A percentile compares a stretch with the other conserved stretches of the same genome.
phyloP scores from a whole-genome alignment of 2,113 vertebrate species.

The Noctilio leporinus region DNA sequence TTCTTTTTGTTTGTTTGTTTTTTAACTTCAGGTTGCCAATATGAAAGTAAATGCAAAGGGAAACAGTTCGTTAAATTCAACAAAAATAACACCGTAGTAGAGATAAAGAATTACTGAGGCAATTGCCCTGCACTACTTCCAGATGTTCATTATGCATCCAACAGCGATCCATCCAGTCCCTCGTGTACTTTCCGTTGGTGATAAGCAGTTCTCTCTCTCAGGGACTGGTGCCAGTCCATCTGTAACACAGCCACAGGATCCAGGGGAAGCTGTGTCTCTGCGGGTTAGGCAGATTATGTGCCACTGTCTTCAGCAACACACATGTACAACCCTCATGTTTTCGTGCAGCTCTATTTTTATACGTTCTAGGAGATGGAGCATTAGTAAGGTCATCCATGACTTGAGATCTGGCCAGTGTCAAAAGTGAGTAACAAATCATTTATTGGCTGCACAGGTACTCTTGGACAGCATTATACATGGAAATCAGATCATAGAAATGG shows the following conservation, averaged over 20 bases:
- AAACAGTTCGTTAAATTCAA: constrained; percentile 31
- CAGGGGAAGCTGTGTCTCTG: neutral
- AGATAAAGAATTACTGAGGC: constrained; percentile 34
- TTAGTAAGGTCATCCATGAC: neutral
- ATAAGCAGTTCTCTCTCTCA: constrained; percentile 1
- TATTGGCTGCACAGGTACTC: neutral
- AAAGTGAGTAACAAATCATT: constrained; percentile 18
- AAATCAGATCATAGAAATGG: constrained; percentile 1
- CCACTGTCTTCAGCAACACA: neutral
- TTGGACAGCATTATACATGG: neutral
- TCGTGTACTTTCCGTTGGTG: neutral
- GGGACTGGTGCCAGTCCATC: neutral
- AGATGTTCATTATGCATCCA: constrained; percentile 41
- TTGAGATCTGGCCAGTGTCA: neutral
- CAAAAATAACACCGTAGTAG: constrained; percentile 20
- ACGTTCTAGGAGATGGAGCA: neutral
- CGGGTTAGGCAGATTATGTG: neutral
- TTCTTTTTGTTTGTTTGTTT: neutral
- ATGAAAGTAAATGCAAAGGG: constrained; percentile 40
- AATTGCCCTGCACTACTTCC: constrained; percentile 5
- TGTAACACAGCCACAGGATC: neutral
- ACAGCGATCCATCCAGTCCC: neutral
- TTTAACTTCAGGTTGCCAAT: neutral
- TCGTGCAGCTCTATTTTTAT: neutral
- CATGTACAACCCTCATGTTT: neutral